Conservation (phyloP, 2,797 vertebrate species). For the Euthynnus affinis region DNA sequence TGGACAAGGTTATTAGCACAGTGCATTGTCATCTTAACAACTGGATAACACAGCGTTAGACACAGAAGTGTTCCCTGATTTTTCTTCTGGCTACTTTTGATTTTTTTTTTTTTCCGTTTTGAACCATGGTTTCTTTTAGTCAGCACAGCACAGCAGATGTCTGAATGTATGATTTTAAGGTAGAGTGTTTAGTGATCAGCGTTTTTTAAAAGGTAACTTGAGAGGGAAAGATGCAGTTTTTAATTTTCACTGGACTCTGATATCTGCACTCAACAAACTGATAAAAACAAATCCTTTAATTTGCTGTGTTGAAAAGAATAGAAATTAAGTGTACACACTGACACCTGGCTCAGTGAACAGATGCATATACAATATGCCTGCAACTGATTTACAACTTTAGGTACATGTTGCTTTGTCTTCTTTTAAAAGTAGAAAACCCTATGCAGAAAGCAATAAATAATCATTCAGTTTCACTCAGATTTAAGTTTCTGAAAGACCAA, state of each 20-base stretch:
- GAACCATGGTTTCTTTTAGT: background rate
- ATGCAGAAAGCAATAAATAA: too few species aligned
- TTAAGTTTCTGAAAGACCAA: background rate
- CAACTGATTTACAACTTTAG: conserved; percentile 11
- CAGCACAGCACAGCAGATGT: background rate
- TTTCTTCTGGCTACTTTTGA: background rate
- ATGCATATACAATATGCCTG: conserved; percentile 2
- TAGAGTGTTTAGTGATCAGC: background rate
- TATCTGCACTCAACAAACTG: background rate
- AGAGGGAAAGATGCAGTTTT: background rate
- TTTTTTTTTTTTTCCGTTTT: background rate
- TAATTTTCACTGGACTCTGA: background rate
- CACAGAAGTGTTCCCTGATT: background rate
- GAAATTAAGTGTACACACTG: background rate
- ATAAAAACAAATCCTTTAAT: background rate
- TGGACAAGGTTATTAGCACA: conserved; percentile 4
- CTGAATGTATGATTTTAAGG: background rate
- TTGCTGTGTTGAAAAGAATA: background rate
- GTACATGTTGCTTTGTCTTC: background rate
- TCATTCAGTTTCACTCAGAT: background rate
- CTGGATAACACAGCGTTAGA: conserved; percentile 26
- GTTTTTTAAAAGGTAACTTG: background rate
- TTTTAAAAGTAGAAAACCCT: conserved; percentile 11
- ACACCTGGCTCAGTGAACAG: conserved; percentile 7
- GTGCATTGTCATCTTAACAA: conserved; percentile 17